Evolutionary conservation across 2,797 vertebrate genomes (phyloP).

Genomic region (Psittacula derbiana): DNA sequence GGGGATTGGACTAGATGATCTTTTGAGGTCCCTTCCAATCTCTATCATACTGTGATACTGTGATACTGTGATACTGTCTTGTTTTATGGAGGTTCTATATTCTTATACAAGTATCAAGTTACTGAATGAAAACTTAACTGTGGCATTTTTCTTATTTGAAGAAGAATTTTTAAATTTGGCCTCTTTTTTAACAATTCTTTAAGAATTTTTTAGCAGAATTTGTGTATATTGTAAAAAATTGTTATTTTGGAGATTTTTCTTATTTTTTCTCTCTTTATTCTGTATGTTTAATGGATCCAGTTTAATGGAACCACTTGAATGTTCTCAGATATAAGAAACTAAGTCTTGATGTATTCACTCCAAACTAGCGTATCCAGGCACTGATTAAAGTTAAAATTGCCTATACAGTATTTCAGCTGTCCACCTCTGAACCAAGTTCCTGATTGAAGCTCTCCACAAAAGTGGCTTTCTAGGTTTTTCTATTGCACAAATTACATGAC

Average conservation of each 20-base stretch:
- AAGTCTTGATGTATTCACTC: background rate
- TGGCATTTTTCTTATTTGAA: background rate
- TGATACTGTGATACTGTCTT: no score
- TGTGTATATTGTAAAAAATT: background rate
- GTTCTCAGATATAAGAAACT: background rate
- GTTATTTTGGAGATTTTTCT: rapidly evolving
- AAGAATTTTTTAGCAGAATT: background rate
- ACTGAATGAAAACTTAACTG: background rate
- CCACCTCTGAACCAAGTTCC: background rate
- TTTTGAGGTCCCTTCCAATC: no score
- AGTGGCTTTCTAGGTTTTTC: background rate
- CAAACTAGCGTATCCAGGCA: background rate
- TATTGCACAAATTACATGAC: background rate
- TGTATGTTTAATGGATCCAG: background rate
- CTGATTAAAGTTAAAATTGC: background rate
- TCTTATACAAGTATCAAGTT: background rate
- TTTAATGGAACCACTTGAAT: background rate
- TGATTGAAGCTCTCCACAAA: background rate
- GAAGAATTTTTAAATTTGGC: background rate
- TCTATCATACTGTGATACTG: no score
- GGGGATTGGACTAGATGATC: no score
- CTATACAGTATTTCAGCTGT: background rate
- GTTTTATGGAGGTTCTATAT: background rate
- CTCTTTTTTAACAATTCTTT: background rate
- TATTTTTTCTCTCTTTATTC: background rate